A percentile compares a stretch with the other conserved stretches of the same genome.
phyloP scores from a whole-genome alignment of 2,797 vertebrate genomes.

The Molossus alvarezi region DNA sequence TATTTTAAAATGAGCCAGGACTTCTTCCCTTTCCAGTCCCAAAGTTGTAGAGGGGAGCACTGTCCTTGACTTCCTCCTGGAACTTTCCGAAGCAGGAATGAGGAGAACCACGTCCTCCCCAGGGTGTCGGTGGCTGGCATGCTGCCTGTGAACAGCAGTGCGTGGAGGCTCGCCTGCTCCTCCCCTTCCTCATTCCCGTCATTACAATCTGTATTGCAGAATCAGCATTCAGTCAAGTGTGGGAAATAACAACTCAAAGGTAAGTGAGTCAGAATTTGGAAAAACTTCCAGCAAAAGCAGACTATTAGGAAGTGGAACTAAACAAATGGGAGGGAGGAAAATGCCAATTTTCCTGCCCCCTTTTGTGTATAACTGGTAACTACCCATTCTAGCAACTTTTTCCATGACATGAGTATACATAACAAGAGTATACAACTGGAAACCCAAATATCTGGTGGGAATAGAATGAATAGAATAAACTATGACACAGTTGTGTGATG shows the following conservation, averaged over 20 bases:
- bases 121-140: not conserved
- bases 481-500: not conserved
- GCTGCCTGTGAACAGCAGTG: not conserved
- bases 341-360: no score
- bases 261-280: not conserved
- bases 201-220: not conserved
- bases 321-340: not conserved
- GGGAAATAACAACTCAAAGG: not conserved
- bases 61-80: not conserved
- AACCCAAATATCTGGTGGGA: not conserved
- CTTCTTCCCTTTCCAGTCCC: not conserved
- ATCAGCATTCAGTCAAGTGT: not conserved
- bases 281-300: not conserved
- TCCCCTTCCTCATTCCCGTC: not conserved
- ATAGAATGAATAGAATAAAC: not conserved
- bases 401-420: not conserved
- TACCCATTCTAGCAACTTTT: not conserved
- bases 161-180: not conserved
- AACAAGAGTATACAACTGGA: not conserved
- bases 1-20: not conserved
- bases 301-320: not conserved
- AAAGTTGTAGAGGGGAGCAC: not conserved
- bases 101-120: not conserved
- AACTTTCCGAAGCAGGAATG: not conserved
- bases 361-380: not conserved